These are phyloP conservation scores for Shinisaurus crocodilurus DNA, from an alignment of 2,113 vertebrate species.

Conservation along the genomic window DNA sequence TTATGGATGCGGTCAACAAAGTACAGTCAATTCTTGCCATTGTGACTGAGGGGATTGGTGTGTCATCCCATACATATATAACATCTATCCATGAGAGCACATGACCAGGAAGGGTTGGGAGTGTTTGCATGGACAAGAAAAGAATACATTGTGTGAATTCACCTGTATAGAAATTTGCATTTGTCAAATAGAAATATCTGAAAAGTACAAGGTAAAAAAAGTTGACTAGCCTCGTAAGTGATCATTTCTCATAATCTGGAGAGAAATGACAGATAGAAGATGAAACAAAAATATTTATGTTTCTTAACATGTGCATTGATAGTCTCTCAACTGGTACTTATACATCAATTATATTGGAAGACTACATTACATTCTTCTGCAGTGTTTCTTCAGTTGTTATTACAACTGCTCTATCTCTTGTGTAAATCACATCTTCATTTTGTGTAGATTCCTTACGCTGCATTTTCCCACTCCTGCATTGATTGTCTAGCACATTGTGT, in stretches of 20 bases:
- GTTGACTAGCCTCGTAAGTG: neutral
- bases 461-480: constrained; percentile 54
- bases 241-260: neutral
- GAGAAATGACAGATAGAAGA: neutral
- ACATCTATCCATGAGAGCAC: neutral
- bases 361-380: constrained; percentile 21
- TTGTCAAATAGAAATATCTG: neutral
- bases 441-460: constrained; percentile 48
- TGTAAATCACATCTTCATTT: constrained; percentile 53
- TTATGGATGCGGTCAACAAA: neutral
- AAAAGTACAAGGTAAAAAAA: neutral
- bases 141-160: neutral
- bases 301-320: constrained; percentile 29
- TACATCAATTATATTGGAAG: neutral
- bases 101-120: neutral
- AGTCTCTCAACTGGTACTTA: constrained; percentile 20
- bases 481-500: constrained; percentile 59
- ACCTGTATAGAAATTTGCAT: neutral
- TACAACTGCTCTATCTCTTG: constrained; percentile 46
- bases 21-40: neutral
- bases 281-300: constrained; percentile 6
- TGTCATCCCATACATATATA: neutral
- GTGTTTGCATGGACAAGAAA: neutral
- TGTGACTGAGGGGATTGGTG: neutral
- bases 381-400: constrained; percentile 43